phyloP scores from a whole-genome alignment of 2,888 invertebrate genomes.

The Aphodius sticticus region DNA sequence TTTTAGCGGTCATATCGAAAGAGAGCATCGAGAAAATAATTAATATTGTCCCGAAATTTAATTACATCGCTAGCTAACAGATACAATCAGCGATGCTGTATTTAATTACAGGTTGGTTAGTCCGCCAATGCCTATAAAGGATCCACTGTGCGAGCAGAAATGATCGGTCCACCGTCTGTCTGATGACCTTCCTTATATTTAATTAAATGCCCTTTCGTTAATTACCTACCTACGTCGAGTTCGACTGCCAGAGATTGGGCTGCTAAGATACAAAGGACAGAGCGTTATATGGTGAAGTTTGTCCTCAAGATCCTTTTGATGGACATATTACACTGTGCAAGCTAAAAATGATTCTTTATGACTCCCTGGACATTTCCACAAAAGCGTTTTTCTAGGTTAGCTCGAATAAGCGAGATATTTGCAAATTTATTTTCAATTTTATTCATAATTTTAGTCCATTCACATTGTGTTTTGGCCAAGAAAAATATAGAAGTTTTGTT shows the following conservation, averaged over 20 bases:
- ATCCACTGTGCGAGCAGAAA: background rate
- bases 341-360: too few species aligned
- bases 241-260: background rate
- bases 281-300: too few species aligned
- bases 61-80: background rate
- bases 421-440: too few species aligned
- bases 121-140: background rate
- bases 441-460: too few species aligned
- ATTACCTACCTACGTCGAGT: background rate
- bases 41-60: background rate
- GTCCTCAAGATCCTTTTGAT: too few species aligned
- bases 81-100: background rate
- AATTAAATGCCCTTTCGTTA: conserved; percentile 7
- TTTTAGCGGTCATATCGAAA: background rate
- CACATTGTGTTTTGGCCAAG: too few species aligned
- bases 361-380: too few species aligned
- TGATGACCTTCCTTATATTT: background rate
- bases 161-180: background rate
- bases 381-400: too few species aligned
- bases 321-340: too few species aligned
- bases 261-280: background rate
- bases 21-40: background rate
- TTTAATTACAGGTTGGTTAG: background rate
- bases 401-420: too few species aligned
- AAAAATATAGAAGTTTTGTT: too few species aligned